Conservation (phyloP, 1,140 invertebrate species). For the Marisa cornuarietis region DNA sequence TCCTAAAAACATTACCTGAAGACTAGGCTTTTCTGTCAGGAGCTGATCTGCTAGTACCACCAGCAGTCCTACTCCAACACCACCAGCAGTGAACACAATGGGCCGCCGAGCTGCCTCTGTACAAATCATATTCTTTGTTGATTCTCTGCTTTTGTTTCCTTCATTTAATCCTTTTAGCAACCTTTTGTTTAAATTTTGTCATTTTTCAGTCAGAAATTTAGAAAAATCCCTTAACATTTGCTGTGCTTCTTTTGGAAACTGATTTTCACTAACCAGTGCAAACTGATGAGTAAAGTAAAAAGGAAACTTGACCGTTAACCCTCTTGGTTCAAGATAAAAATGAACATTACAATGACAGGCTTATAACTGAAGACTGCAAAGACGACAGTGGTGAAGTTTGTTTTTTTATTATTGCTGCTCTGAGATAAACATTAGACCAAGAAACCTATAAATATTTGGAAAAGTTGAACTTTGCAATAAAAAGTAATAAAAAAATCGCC, state of each 20-base stretch:
- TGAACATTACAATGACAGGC: too few relatives aligned
- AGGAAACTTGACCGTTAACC: not conserved
- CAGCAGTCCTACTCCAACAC: conserved; percentile 76
- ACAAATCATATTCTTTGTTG: conserved; percentile 49
- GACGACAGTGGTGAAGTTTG: too few relatives aligned
- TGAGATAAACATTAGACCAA: too few relatives aligned
- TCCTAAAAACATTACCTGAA: conserved; percentile 70
- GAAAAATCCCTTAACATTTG: not conserved
- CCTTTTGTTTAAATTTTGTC: not conserved
- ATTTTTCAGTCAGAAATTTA: not conserved
- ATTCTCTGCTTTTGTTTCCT: not conserved
- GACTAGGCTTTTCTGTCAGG: conserved; percentile 74
- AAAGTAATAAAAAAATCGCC: too few relatives aligned
- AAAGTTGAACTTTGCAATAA: too few relatives aligned
- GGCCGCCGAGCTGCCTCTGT: conserved; percentile 78
- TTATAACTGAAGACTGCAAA: too few relatives aligned
- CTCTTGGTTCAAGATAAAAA: too few relatives aligned
- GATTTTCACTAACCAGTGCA: too few relatives aligned
- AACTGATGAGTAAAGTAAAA: not conserved
- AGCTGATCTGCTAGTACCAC: conserved; percentile 78
- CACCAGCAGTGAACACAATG: conserved; percentile 79
- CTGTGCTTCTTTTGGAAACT: too few relatives aligned
- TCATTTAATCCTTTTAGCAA: not conserved
- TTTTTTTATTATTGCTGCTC: too few relatives aligned
- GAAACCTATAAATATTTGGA: too few relatives aligned